Conservation (phyloP, 1,140 invertebrate genomes). For the Acyrthosiphon pisum region DNA sequence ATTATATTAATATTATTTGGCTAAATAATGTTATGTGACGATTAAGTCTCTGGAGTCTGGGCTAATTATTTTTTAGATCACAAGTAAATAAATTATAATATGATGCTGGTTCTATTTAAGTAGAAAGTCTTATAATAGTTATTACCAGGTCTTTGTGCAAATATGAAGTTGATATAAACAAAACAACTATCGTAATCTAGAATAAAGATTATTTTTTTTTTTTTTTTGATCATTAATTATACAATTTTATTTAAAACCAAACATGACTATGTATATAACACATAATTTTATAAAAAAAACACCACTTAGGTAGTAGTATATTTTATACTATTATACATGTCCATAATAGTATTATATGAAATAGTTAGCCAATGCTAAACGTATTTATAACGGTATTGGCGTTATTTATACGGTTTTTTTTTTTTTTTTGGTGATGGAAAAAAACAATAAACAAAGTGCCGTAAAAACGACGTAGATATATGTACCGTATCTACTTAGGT, state of each 20-base stretch:
- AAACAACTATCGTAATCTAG: no score
- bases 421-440: neutral
- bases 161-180: neutral
- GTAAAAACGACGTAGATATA: neutral
- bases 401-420: no score
- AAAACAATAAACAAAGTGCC: neutral
- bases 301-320: neutral
- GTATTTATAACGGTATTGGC: neutral
- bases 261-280: no score
- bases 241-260: neutral
- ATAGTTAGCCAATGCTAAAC: neutral
- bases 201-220: no score
- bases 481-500: neutral
- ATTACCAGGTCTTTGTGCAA: neutral
- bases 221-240: no score
- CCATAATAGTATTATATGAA: neutral
- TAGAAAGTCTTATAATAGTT: neutral
- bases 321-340: neutral
- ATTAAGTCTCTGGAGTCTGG: no score
- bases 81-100: no score
- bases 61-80: no score
- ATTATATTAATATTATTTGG: no score
- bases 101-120: neutral
- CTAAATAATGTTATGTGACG: no score
- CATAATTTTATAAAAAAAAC: no score